Evolutionary conservation across 2,888 invertebrate genomes (phyloP), one percentile per base, ranked within the genome.

Genomic region (Himalopsyche anomala): DNA sequence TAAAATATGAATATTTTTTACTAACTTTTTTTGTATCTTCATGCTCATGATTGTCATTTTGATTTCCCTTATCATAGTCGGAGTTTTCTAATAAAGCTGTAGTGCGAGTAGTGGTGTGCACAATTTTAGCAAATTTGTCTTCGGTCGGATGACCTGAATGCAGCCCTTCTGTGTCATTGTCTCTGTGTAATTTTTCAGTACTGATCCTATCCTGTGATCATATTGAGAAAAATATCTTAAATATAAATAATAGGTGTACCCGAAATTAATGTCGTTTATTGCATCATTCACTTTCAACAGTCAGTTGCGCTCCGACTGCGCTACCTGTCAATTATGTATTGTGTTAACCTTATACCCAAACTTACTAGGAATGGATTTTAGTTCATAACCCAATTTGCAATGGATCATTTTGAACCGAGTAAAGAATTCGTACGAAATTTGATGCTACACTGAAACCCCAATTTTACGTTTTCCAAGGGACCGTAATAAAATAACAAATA

Each of bases 71-170:
- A 81, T 45, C 54, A 9, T 36, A 15, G 81, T 51, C 81, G n/a
- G 56, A 38, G 8, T 55, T 17, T 55, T n/a, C 51, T 69, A 56
- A 45, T 74, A 45, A 79, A n/a, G 45, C 12, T 45, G 15, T 11
- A 9, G 79, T 28, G 17, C 51, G 51, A 15, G 51, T 51, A n/a
- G 84, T 45, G 6, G 79, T 42, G n/a, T 42, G 45, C 11, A 84
- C 38, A 28, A 84, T 84, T 79, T 74, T 84, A 42, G 80, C 79
- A 84, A 79, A 84, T 80, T 79, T 84, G 38, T 36, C 74, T 38
- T 51, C 83, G 2, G 83, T 15, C 36, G 81, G 45, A 28, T 15
- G 51, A 28, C 38, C 54, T 2, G 81, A 54, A 51, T 40, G 45
- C 54, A 54, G 28, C n/a, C 36, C 45, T 1, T 81, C 19, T 42